Percentiles rank a stretch among this genome's conserved stretches.
Conservation (phyloP, 2,113 vertebrate species). For the Corythornis madagascariensis region DNA sequence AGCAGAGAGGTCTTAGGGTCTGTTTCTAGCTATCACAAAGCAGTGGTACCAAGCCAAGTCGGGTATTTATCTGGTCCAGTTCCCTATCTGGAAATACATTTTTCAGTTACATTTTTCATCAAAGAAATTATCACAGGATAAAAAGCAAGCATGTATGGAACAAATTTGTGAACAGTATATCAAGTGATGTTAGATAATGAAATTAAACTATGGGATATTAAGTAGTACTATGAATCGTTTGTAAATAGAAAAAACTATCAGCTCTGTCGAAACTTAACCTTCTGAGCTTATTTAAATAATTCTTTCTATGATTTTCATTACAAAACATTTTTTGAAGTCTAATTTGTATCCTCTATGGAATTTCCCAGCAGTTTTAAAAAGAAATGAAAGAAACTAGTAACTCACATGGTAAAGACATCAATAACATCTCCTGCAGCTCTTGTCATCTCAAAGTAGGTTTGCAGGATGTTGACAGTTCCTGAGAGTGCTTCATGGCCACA, state of each 20-base stretch:
- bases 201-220: background rate
- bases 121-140: background rate
- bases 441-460: conserved; percentile 97
- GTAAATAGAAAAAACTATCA: background rate
- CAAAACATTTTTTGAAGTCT: background rate
- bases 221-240: background rate
- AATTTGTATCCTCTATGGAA: background rate
- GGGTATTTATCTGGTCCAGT: background rate
- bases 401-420: conserved; percentile 98
- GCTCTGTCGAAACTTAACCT: background rate
- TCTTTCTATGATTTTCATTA: background rate
- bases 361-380: background rate
- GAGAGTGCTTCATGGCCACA: conserved; percentile 97
- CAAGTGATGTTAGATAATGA: background rate
- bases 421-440: conserved; percentile 89
- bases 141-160: background rate
- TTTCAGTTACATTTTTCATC: background rate
- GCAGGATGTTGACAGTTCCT: conserved; percentile 95
- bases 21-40: background rate
- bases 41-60: background rate
- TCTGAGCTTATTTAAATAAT: background rate
- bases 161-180: background rate
- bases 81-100: background rate
- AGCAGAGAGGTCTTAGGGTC: background rate
- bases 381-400: background rate